phyloP scores from a whole-genome alignment of 1,140 invertebrate species.

The Oreohelix idahoensis region DNA sequence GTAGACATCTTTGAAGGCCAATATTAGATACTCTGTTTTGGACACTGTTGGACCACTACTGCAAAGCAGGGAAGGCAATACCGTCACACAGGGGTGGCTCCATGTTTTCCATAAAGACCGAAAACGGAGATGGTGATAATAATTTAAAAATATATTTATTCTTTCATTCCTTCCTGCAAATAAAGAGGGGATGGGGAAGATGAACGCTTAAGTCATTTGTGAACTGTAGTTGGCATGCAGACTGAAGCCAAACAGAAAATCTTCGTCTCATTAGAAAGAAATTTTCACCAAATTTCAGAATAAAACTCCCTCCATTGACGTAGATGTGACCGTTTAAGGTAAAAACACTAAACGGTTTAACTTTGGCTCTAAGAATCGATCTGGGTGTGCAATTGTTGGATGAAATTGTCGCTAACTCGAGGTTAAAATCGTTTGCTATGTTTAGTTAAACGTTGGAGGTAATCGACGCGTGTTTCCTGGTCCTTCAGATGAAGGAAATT shows the following conservation, averaged over 20 bases:
- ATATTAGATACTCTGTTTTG: too few relatives aligned
- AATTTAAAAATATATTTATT: too few relatives aligned
- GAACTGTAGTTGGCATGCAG: not conserved
- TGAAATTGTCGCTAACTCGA: not conserved
- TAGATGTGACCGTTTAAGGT: not conserved
- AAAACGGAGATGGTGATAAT: too few relatives aligned
- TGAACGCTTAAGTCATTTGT: not conserved
- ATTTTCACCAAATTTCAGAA: not conserved
- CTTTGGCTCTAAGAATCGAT: not conserved
- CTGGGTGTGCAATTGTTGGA: not conserved
- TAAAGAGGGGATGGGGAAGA: too few relatives aligned
- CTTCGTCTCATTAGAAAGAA: not conserved
- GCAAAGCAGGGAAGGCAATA: too few relatives aligned
- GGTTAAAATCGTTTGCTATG: not conserved
- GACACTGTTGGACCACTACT: too few relatives aligned
- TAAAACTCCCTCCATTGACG: conserved; percentile 9
- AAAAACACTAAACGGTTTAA: not conserved
- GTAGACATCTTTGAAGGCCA: too few relatives aligned
- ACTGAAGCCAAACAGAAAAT: not conserved
- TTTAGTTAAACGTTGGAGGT: not conserved
- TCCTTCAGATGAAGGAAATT: not conserved
- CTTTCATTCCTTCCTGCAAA: too few relatives aligned
- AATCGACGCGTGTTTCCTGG: not conserved
- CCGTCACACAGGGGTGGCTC: too few relatives aligned
- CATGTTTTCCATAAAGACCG: too few relatives aligned